Conservation (phyloP, 2,113 vertebrate genomes). For the Paradoxurus hermaphroditus region DNA sequence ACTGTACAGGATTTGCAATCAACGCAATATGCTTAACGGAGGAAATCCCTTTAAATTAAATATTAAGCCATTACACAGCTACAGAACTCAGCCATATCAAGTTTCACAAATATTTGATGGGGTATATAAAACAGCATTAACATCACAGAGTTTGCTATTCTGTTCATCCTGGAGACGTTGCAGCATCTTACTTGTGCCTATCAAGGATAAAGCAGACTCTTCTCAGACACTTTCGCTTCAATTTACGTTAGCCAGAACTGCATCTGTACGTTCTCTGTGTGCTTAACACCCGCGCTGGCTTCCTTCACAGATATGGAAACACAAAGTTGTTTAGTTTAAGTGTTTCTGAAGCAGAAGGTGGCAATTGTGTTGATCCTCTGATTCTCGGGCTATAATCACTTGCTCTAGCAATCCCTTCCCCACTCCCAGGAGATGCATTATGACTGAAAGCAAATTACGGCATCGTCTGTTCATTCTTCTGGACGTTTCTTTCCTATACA, state of each 20-base stretch:
- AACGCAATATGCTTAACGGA: not conserved
- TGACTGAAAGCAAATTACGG: not conserved
- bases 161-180: not conserved
- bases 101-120: not conserved
- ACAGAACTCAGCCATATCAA: not conserved
- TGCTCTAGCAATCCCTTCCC: not conserved
- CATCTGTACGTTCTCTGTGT: not conserved
- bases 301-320: not conserved
- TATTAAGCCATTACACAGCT: not conserved
- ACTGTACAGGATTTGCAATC: not conserved
- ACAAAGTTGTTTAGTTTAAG: not conserved
- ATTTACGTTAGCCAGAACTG: not conserved
- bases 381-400: not conserved
- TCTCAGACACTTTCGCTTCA: conserved; percentile 15
- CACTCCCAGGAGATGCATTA: not conserved
- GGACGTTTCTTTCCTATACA: not conserved
- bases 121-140: not conserved
- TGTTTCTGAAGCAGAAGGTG: not conserved
- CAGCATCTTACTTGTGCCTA: not conserved
- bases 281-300: rapidly evolving
- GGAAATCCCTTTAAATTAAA: conserved; percentile 19
- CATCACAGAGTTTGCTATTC: not conserved
- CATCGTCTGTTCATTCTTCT: not conserved
- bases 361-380: not conserved
- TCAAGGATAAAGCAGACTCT: not conserved